A percentile compares a stretch with the other conserved stretches of the same genome.
These are phyloP conservation scores for Scaeva pyrastri DNA, from an alignment of 2,888 invertebrate species.

Conservation along the genomic window DNA sequence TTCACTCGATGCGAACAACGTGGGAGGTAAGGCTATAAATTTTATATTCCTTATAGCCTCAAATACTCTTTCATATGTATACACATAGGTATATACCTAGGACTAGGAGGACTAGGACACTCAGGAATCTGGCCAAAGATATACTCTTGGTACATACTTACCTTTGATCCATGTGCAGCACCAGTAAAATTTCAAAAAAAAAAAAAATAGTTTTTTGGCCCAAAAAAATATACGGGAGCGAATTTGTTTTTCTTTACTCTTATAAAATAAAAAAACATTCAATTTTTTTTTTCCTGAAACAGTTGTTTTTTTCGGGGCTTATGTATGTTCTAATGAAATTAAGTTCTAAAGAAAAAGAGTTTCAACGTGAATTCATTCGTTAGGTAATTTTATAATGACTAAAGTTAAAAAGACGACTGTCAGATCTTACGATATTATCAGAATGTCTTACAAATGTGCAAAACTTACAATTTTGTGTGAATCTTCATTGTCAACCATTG, in stretches of 20 bases:
- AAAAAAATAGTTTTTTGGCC: constrained; percentile 20
- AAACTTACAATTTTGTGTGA: too few relatives aligned
- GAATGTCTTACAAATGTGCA: too few relatives aligned
- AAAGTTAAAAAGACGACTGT: too few relatives aligned
- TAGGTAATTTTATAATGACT: too few relatives aligned
- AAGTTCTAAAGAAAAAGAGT: too few relatives aligned
- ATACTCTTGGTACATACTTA: constrained; percentile 15
- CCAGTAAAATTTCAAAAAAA: constrained; percentile 17
- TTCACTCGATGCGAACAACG: constrained; percentile 17
- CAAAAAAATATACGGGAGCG: neutral
- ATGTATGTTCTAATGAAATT: too few relatives aligned
- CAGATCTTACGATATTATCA: too few relatives aligned
- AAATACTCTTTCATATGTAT: constrained; percentile 4
- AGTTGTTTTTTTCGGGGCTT: too few relatives aligned
- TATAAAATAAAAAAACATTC: too few relatives aligned
- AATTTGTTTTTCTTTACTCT: neutral
- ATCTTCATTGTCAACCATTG: too few relatives aligned
- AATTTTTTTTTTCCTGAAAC: too few relatives aligned
- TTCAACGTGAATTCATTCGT: too few relatives aligned
- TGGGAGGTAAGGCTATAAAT: constrained; percentile 57
- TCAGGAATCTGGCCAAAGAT: constrained; percentile 49
- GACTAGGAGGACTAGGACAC: neutral
- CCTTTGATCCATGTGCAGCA: constrained; percentile 53
- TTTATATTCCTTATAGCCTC: constrained; percentile 29
- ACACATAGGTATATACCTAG: neutral